These are phyloP conservation scores for Hestina assimilis DNA, from an alignment of 1,140 invertebrate genomes.

Conservation along the genomic window DNA sequence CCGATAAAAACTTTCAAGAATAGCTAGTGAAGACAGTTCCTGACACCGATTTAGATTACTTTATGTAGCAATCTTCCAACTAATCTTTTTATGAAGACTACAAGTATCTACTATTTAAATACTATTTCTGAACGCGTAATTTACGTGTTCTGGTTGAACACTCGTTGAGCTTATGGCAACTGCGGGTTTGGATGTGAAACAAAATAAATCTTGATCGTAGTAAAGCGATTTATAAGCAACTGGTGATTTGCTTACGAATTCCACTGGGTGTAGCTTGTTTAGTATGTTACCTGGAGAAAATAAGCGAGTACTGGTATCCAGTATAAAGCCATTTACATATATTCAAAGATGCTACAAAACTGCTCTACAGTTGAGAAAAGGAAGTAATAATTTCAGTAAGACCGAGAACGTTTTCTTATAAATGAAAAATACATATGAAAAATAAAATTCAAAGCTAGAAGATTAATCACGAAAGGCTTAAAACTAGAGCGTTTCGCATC, in stretches of 20 bases:
- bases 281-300: conserved; percentile 14
- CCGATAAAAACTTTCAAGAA: conserved; percentile 67
- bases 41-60: conserved; percentile 53
- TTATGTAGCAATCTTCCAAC: conserved; percentile 53
- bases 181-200: conserved; percentile 41
- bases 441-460: not conserved
- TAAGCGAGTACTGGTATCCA: not conserved
- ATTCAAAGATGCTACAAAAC: not conserved
- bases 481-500: conserved; percentile 21
- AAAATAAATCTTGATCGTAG: conserved; percentile 54
- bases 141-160: conserved; percentile 21
- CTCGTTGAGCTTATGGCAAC: conserved; percentile 28
- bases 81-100: conserved; percentile 60
- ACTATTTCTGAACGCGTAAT: conserved; percentile 51
- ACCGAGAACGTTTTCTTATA: not conserved
- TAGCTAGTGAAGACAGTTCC: conserved; percentile 53
- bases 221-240: conserved; percentile 61
- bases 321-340: conserved; percentile 4
- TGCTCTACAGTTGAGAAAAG: not conserved
- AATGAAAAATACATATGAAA: not conserved
- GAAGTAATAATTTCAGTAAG: not conserved
- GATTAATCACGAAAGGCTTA: conserved; percentile 2
- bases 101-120: conserved; percentile 57
- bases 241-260: conserved; percentile 62
- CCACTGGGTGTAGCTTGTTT: conserved; percentile 42